Evolutionary conservation across 2,113 vertebrate species (phyloP).

Genomic region (Pyxicephalus adspersus): DNA sequence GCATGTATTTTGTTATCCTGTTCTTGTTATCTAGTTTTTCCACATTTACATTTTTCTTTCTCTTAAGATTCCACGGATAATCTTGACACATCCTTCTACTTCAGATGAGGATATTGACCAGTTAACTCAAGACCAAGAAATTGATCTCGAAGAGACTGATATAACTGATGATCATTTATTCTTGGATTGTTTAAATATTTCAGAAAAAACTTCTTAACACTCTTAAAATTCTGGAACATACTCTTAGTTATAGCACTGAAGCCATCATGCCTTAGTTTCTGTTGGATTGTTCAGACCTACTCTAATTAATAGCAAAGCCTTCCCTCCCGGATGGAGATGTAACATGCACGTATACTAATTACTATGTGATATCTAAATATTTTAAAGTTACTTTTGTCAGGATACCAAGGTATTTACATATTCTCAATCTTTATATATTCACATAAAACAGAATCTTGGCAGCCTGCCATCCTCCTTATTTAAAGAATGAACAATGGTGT

Average conservation of each 20-base stretch:
- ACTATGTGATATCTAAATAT: too few relatives aligned
- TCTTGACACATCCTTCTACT: constrained; percentile 83
- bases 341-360: too few relatives aligned
- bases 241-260: constrained; percentile 55
- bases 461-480: too few relatives aligned
- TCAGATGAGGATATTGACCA: constrained; percentile 81
- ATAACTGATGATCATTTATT: constrained; percentile 51
- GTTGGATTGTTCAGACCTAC: not conserved
- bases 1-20: not conserved
- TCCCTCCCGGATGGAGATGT: not conserved
- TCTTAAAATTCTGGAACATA: constrained; percentile 41
- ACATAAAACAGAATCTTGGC: too few relatives aligned
- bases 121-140: constrained; percentile 68
- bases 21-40: too few relatives aligned
- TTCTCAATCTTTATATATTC: too few relatives aligned
- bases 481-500: too few relatives aligned
- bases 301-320: not conserved
- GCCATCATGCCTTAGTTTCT: constrained; percentile 57
- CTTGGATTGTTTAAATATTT: constrained; percentile 68
- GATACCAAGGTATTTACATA: too few relatives aligned
- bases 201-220: constrained; percentile 71
- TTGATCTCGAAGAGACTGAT: constrained; percentile 60
- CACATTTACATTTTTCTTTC: constrained; percentile 48
- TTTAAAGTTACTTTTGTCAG: too few relatives aligned
- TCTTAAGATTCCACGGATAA: constrained; percentile 80